A percentile compares a stretch with the other conserved stretches of the same genome.
Evolutionary conservation across 1,140 invertebrate genomes (phyloP).

Genomic region (Drosophila repleta): DNA sequence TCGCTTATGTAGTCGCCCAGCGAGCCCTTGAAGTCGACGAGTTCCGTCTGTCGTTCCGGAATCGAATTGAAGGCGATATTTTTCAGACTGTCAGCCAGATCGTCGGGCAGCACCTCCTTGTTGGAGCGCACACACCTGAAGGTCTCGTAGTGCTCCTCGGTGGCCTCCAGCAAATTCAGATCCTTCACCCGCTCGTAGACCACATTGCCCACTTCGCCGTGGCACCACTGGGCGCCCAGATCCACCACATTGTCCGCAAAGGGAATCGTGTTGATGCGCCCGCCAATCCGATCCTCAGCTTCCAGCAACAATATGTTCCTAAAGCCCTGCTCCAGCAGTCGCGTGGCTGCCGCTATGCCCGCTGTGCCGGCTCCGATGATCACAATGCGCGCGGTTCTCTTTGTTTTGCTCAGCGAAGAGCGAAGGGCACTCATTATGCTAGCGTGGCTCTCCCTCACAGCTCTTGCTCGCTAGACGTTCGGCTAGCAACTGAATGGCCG

Average conservation of each 20-base stretch:
- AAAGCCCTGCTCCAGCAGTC: constrained; percentile 85
- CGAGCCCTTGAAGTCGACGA: constrained; percentile 71
- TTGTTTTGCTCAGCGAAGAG: constrained; percentile 49
- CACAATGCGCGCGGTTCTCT: constrained; percentile 80
- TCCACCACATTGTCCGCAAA: constrained; percentile 89
- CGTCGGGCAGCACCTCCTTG: constrained; percentile 71
- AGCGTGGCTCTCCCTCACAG: not conserved
- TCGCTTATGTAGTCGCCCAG: constrained; percentile 84
- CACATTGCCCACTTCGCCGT: constrained; percentile 90
- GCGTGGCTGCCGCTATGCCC: constrained; percentile 86
- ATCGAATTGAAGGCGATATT: constrained; percentile 59
- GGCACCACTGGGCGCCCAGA: constrained; percentile 91
- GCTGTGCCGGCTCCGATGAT: constrained; percentile 87
- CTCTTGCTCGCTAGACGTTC: constrained; percentile 26
- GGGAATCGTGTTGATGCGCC: constrained; percentile 86
- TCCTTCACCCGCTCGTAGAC: constrained; percentile 88
- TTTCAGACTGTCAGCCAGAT: constrained; percentile 61
- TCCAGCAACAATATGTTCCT: constrained; percentile 86
- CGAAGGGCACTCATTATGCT: constrained; percentile 52
- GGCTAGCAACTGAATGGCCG: constrained; percentile 40
- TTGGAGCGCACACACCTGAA: constrained; percentile 81
- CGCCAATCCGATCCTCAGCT: constrained; percentile 89
- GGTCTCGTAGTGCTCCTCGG: constrained; percentile 57
- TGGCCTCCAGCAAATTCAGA: constrained; percentile 84
- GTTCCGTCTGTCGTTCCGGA: constrained; percentile 61